phyloP scores from a whole-genome alignment of 2,113 vertebrate species.

The Xiphophorus couchianus region DNA sequence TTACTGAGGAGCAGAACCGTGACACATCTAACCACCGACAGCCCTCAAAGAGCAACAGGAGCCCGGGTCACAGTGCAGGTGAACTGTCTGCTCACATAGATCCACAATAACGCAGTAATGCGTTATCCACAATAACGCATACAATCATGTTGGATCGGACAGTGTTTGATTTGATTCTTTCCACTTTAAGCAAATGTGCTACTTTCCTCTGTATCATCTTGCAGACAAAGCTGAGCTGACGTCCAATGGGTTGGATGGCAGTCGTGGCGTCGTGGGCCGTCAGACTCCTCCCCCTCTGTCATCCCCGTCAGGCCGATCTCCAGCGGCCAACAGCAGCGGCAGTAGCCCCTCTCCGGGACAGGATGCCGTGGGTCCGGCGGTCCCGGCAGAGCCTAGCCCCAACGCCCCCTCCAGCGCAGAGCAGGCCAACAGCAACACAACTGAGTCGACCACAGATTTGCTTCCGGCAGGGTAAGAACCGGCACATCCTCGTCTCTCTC shows the following conservation, averaged over 20 bases:
- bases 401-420: conserved; percentile 48
- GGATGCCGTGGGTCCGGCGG: conserved; percentile 27
- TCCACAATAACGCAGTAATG: too few species aligned
- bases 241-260: conserved; percentile 68
- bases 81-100: not conserved
- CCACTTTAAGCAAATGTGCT: not conserved
- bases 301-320: conserved; percentile 52
- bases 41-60: conserved; percentile 71
- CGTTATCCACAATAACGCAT: too few species aligned
- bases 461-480: conserved; percentile 88
- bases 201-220: not conserved
- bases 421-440: conserved; percentile 45
- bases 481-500: not conserved
- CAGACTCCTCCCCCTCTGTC: conserved; percentile 59
- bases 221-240: conserved; percentile 84
- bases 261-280: conserved; percentile 57
- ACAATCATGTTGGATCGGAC: too few species aligned
- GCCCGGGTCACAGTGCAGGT: conserved; percentile 68
- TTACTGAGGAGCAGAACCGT: conserved; percentile 74
- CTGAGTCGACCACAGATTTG: conserved; percentile 78
- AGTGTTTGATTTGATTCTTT: not conserved
- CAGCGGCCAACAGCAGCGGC: conserved; percentile 32
- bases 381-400: conserved; percentile 54
- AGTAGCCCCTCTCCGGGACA: conserved; percentile 48
- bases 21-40: conserved; percentile 68